phyloP scores from a whole-genome alignment of 2,888 invertebrate species.

The Torymus auratus region DNA sequence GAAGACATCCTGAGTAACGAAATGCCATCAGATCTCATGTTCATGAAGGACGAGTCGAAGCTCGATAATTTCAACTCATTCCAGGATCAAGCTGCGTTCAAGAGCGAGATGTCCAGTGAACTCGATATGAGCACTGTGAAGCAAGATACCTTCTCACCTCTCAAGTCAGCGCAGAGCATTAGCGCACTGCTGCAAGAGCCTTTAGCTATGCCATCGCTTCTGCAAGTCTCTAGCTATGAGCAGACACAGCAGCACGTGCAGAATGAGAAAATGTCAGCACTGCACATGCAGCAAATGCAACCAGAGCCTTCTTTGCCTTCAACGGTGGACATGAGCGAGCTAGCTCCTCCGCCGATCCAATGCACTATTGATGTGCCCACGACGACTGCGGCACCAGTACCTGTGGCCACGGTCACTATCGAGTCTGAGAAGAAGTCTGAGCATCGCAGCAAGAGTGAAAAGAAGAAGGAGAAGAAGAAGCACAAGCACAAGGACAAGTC shows the following conservation, averaged over 20 bases:
- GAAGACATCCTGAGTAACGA: slow-evolving; percentile 50
- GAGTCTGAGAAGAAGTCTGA: slow-evolving; percentile 79
- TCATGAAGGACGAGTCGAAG: slow-evolving; percentile 38
- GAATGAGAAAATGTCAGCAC: neutral
- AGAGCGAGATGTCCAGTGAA: slow-evolving; percentile 22
- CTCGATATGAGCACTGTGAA: slow-evolving; percentile 14
- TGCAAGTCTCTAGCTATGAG: slow-evolving; percentile 66
- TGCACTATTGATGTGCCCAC: slow-evolving; percentile 62
- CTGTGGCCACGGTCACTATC: neutral
- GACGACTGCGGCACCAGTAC: slow-evolving; percentile 21
- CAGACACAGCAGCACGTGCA: slow-evolving; percentile 67
- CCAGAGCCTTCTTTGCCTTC: slow-evolving; percentile 69
- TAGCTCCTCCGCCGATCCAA: slow-evolving; percentile 58
- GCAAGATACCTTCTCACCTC: slow-evolving; percentile 64
- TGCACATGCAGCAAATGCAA: slow-evolving; percentile 54
- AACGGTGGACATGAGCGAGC: slow-evolving; percentile 70
- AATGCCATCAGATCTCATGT: slow-evolving; percentile 35
- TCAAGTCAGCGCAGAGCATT: slow-evolving; percentile 72
- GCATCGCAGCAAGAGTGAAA: slow-evolving; percentile 60
- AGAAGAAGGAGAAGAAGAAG: slow-evolving; percentile 65
- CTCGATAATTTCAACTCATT: slow-evolving; percentile 28
- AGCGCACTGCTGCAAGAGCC: slow-evolving; percentile 73
- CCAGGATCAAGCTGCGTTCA: slow-evolving; percentile 24
- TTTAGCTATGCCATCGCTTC: slow-evolving; percentile 70
- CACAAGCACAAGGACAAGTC: slow-evolving; percentile 65